Evolutionary conservation across 2,113 vertebrate genomes (phyloP).

Genomic region (Dolichallabes microphthalmus): DNA sequence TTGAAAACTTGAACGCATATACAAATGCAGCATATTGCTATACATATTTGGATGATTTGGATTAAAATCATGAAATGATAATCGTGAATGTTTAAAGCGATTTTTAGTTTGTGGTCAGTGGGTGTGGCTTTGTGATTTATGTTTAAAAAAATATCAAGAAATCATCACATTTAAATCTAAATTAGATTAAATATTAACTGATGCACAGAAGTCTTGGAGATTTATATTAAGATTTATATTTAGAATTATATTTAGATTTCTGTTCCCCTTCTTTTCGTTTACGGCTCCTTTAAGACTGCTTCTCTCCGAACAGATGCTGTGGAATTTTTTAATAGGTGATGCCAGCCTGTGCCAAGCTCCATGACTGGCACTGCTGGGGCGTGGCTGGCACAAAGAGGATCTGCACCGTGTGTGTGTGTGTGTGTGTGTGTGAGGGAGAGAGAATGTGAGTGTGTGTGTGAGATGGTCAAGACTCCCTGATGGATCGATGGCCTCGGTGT

Average conservation of each 20-base stretch:
- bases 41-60: not conserved
- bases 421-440: slow-evolving; percentile 19
- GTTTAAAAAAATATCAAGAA: not conserved
- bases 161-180: not conserved
- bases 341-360: slow-evolving; percentile 74
- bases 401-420: slow-evolving; percentile 14
- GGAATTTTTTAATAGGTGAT: slow-evolving; percentile 88
- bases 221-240: not conserved
- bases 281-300: slow-evolving; percentile 31
- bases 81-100: not conserved
- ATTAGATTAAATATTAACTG: too few species aligned
- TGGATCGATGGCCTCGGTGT: slow-evolving; percentile 34
- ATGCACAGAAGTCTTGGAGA: not conserved
- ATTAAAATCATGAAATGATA: not conserved
- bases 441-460: slow-evolving; percentile 26
- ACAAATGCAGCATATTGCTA: not conserved
- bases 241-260: not conserved
- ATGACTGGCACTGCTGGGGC: slow-evolving; percentile 73
- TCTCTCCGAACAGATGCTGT: slow-evolving; percentile 83
- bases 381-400: slow-evolving; percentile 70
- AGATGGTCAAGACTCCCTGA: slow-evolving; percentile 15
- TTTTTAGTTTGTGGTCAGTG: not conserved
- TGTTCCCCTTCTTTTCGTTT: not conserved
- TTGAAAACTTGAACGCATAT: not conserved
- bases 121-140: not conserved